Base-by-base conservation (phyloP, 1,140 invertebrate species). In the Solenopsis fugax region DNA sequence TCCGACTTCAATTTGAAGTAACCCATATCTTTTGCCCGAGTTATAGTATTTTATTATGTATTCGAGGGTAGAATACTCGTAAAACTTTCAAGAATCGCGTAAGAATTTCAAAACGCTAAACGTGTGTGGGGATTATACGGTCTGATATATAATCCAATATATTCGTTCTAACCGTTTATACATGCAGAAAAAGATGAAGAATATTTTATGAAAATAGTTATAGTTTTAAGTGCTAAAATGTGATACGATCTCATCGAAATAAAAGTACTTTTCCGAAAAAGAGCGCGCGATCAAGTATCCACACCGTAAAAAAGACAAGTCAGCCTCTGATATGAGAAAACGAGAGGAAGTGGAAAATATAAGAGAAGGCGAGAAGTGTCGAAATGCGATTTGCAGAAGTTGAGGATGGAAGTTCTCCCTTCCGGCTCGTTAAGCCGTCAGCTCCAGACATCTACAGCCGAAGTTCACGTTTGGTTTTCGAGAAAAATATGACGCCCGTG, bases 371-470 rank as follows among this genome's bases (percentile, higher is more conserved):
- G 80, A 75, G 69, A 84, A 75, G 24, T 50, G 41, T 37, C 29
- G 80, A 84, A 73, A 84, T 84, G 69, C 69, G 80, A 84, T 84
- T 84, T 84, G 34, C 54, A 9, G 41, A 84, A 84, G 69, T 84
- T 84, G 54, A 56, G 13, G 29, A 73, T 84, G 41, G 29, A 75
- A 84, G 80, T 84, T 75, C 56, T 84, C 41, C 18, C 45, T 84
- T 84, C 80, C 41, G 69, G 56, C 54, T 84, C 80, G 69, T 84
- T 84, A 84, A 84, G 24, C 80, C 54, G 80, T 84, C 69, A 73
- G 41, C 37, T 64, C 21, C 34, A 71, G 16, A 29, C 41, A n/a
- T 7, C 16, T 13, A 24, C 12, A 84, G 24, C 50, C 18, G 24
- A 29, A 82, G 80, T 73, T 75, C 50, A 75, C 41, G 45, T 75